Evolutionary conservation across 2,113 vertebrate species (phyloP).

Genomic region (Pachycephala philippinensis): DNA sequence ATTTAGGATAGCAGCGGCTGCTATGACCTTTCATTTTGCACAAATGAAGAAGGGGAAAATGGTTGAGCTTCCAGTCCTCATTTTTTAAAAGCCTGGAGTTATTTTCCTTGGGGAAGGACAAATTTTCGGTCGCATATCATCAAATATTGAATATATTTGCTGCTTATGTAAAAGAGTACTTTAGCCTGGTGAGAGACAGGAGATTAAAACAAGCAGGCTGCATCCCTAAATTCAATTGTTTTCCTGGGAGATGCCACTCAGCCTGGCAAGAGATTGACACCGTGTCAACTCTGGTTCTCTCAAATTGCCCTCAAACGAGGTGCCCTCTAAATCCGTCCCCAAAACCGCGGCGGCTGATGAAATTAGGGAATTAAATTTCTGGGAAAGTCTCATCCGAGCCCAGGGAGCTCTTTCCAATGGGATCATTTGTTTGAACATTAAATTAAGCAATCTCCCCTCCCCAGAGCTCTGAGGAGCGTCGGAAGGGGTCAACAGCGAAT

Average conservation of each 20-base stretch:
- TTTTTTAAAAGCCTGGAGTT: background rate
- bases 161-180: slow-evolving; percentile 20
- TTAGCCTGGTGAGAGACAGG: background rate
- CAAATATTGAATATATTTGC: background rate
- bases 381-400: background rate
- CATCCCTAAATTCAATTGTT: slow-evolving; percentile 20
- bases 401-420: background rate
- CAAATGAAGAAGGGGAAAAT: background rate
- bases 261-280: background rate
- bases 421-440: background rate
- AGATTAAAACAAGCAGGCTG: slow-evolving; percentile 23
- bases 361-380: slow-evolving; percentile 49
- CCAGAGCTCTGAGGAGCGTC: background rate
- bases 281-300: background rate
- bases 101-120: slow-evolving; percentile 5
- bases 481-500: background rate
- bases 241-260: slow-evolving; percentile 8
- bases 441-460: background rate
- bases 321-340: background rate
- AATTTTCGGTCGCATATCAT: background rate
- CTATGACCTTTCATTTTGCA: background rate
- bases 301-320: background rate
- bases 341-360: background rate
- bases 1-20: background rate
- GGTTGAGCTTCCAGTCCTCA: background rate